These are phyloP conservation scores for Pyxicephalus adspersus DNA, from an alignment of 2,113 vertebrate genomes.

Conservation along the genomic window DNA sequence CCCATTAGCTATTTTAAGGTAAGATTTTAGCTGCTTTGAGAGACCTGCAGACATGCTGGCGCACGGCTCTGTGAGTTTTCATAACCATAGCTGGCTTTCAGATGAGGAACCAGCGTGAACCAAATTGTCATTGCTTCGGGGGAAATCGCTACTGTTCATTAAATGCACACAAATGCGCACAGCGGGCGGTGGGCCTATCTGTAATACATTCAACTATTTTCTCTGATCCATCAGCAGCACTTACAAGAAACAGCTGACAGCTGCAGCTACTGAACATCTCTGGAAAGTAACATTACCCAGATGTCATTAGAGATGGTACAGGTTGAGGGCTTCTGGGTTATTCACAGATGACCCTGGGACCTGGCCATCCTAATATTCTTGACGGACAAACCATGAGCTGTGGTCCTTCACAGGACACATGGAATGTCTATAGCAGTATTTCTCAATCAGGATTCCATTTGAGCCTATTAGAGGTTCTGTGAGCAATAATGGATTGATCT, in stretches of 20 bases:
- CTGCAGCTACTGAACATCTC: constrained; percentile 37
- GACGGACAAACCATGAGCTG: background rate
- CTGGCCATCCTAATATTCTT: background rate
- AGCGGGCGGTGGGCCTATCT: constrained; percentile 16
- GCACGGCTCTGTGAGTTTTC: constrained; percentile 11
- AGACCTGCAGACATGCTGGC: background rate
- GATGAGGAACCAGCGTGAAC: constrained; percentile 11
- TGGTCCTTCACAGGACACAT: background rate
- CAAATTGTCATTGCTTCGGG: constrained; percentile 41
- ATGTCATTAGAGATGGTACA: background rate
- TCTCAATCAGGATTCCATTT: no score
- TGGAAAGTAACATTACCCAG: background rate
- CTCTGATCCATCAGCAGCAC: background rate
- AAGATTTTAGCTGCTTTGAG: constrained; percentile 11
- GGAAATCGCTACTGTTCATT: constrained; percentile 24
- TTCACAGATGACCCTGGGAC: background rate
- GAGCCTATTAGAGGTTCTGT: no score
- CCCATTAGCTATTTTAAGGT: constrained; percentile 34
- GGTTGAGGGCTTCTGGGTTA: constrained; percentile 20
- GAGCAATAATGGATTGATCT: no score
- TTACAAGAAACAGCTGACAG: constrained; percentile 46
- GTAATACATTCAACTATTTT: constrained; percentile 35
- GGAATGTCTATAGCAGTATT: no score
- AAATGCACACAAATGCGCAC: constrained; percentile 29
- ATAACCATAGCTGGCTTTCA: background rate